Conservation (phyloP, 1,140 invertebrate genomes). For the Habropoda laboriosa region DNA sequence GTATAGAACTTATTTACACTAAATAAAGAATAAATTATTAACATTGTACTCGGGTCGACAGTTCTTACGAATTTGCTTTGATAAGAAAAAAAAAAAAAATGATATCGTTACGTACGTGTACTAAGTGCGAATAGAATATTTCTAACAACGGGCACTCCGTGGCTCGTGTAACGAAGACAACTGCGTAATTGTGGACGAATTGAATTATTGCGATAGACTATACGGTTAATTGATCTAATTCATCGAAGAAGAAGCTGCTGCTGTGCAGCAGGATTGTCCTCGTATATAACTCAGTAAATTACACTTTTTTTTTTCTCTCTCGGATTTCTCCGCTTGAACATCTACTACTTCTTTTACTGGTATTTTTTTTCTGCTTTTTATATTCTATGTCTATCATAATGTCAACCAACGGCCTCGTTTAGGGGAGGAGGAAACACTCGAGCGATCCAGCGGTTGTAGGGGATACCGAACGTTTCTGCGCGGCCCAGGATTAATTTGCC, state of each 20-base stretch:
- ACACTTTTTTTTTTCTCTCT: slow-evolving; percentile 28
- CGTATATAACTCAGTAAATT: slow-evolving; percentile 31
- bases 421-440: not conserved
- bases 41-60: slow-evolving; percentile 30
- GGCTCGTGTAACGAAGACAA: not conserved
- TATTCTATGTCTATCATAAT: slow-evolving; percentile 22
- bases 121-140: not conserved
- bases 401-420: slow-evolving; percentile 7
- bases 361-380: not conserved
- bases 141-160: not conserved
- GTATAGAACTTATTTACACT: slow-evolving; percentile 44
- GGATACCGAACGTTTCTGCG: slow-evolving; percentile 51
- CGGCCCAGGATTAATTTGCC: slow-evolving; percentile 46
- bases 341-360: slow-evolving; percentile 19
- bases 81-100: not conserved
- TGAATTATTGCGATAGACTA: slow-evolving; percentile 42
- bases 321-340: slow-evolving; percentile 31
- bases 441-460: slow-evolving; percentile 8
- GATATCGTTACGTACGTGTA: not conserved
- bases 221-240: slow-evolving; percentile 33
- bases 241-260: slow-evolving; percentile 34
- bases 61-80: slow-evolving; percentile 43
- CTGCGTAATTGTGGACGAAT: slow-evolving; percentile 22
- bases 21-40: slow-evolving; percentile 49
- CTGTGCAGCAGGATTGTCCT: slow-evolving; percentile 39